Evolutionary conservation across 2,888 invertebrate genomes (phyloP).

Genomic region (Hypercompe scribonia): DNA sequence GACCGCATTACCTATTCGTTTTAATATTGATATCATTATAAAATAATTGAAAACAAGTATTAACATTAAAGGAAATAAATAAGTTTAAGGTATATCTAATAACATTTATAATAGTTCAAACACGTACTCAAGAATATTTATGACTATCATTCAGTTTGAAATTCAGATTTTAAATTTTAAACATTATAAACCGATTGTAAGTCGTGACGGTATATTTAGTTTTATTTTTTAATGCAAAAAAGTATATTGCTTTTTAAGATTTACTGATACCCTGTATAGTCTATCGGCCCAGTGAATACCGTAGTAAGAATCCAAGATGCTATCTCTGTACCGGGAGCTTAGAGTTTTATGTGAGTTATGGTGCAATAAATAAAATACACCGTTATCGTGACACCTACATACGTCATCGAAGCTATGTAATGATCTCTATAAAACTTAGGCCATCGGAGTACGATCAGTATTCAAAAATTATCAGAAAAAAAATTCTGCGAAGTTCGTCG

Average conservation of each 20-base stretch:
- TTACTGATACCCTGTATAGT: conserved; percentile 47
- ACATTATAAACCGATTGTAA: not conserved
- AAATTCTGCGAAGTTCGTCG: not conserved
- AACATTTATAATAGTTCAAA: too few relatives aligned
- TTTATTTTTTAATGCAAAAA: not conserved
- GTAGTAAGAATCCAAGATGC: conserved; percentile 78
- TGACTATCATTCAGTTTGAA: too few relatives aligned
- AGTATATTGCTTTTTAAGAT: conserved; percentile 10
- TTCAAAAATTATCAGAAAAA: not conserved
- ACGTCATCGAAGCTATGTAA: conserved; percentile 68
- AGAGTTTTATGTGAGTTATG: conserved; percentile 83
- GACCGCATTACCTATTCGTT: too few relatives aligned
- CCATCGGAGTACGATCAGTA: not conserved
- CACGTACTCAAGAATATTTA: too few relatives aligned
- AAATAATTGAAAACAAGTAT: too few relatives aligned
- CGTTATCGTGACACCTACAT: conserved; percentile 80
- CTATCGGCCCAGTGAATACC: conserved; percentile 51
- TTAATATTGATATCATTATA: too few relatives aligned
- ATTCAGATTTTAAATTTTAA: not conserved
- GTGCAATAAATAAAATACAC: conserved; percentile 81
- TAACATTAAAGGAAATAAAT: too few relatives aligned
- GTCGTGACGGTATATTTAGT: not conserved
- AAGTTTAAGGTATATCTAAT: too few relatives aligned
- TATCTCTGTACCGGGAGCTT: conserved; percentile 79
- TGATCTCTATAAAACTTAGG: conserved; percentile 47